Base-by-base conservation (phyloP, 2,113 vertebrate species). In the Scalopus aquaticus region DNA sequence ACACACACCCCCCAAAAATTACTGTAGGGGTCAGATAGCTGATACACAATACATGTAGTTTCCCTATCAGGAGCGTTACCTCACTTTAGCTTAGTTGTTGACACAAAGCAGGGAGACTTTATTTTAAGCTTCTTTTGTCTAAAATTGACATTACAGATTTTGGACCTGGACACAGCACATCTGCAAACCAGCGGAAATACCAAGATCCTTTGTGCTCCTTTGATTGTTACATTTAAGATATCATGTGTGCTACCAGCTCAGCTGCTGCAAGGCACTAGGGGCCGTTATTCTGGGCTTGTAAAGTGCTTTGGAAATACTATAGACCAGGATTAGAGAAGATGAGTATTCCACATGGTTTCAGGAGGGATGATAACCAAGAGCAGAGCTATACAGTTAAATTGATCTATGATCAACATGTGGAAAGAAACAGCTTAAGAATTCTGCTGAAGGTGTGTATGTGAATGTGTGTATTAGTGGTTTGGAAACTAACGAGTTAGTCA, bases 201-300 rank as follows among this genome's bases (percentile, higher is more conserved):
- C 99, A 98, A 98, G 98, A 98, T 99, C 99, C 98, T 98, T 98
- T 98, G 97, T 98, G 98, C 97, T 98, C 98, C 99, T 99, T 99
- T 99, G 99, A 99, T 99, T 99, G 99, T 99, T 99, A 99, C 99
- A 99, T 99, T 99, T 98, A 98, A 99, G 99, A 99, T 99, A 99
- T 99, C 99, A 98, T 99, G 98, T 99, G 99, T 98, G 99, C 99
- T 99, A 99, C 99, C 98, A 99, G 98, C 98, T 98, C 99, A 98
- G 98, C 99, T 99, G 99, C 99, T 99, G 99, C 98, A 98, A 99
- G 98, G 98, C 99, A 99, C 99, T 99, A 99, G 98, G 98, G 98
- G 97, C 98, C 97, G 97, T 99, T 99, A 99, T 98, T 98, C 97
- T 95, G 97, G 97, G 98, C 99, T 99, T 99, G 99, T 99, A 99